Evolutionary conservation across 2,797 vertebrate genomes (phyloP).

Genomic region (Pantherophis vulpinus): DNA sequence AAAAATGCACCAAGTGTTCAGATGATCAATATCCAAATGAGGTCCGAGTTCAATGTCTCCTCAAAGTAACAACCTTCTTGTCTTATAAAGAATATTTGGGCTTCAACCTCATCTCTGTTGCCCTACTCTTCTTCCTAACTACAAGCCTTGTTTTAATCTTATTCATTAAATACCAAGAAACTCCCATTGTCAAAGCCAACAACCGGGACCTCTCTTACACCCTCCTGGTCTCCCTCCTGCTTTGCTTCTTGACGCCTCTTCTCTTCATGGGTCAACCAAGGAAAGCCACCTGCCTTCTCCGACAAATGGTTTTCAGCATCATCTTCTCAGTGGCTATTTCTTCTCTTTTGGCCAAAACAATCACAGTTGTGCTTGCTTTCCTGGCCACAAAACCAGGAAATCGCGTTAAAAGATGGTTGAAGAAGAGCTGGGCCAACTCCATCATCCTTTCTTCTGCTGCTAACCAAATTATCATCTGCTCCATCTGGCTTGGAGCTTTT

Average conservation of each 20-base stretch:
- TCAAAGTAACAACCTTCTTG: background rate
- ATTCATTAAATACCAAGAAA: background rate
- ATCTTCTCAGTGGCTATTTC: background rate
- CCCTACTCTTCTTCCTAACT: background rate
- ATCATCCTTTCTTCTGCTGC: no score
- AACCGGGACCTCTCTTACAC: background rate
- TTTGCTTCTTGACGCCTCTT: background rate
- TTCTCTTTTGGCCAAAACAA: no score
- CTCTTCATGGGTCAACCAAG: background rate
- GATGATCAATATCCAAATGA: background rate
- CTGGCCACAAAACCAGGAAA: no score
- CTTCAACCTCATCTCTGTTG: background rate
- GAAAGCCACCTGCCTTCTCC: background rate
- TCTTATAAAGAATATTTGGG: background rate
- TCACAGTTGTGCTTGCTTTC: no score
- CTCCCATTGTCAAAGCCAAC: background rate
- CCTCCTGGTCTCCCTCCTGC: background rate
- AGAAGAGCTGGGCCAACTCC: no score
- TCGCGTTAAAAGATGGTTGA: no score
- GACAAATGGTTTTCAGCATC: background rate
- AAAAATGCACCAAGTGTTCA: background rate
- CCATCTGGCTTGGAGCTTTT: no score
- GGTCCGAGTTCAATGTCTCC: background rate
- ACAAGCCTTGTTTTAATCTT: background rate
- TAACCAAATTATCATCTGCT: no score